A percentile compares a stretch with the other conserved stretches of the same genome.
Conservation (phyloP, 1,140 invertebrate species). For the Platyscapa corneri region DNA sequence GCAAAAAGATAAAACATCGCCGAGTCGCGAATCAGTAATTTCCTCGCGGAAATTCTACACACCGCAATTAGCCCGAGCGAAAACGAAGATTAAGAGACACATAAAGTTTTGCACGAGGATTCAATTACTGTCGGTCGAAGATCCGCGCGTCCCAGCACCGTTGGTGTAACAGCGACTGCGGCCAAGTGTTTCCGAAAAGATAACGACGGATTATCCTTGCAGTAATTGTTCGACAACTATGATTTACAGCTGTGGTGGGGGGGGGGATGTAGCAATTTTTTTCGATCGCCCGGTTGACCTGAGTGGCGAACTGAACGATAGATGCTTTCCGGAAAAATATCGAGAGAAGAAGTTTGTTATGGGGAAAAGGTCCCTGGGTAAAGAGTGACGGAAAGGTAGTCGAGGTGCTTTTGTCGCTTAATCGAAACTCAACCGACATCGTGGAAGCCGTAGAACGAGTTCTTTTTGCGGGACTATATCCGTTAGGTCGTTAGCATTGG, state of each 20-base stretch:
- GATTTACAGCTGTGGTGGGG: constrained; percentile 4
- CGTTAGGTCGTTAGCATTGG: not conserved
- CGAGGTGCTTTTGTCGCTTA: not conserved
- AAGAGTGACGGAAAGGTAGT: not conserved
- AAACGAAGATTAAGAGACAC: constrained; percentile 26
- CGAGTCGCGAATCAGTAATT: constrained; percentile 26
- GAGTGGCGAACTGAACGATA: no score
- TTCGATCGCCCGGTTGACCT: no score
- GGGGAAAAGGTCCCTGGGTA: not conserved
- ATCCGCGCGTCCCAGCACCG: not conserved
- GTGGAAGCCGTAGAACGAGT: not conserved
- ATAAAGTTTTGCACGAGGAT: constrained; percentile 40
- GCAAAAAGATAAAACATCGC: not conserved
- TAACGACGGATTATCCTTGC: constrained; percentile 41
- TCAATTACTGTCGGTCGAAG: constrained; percentile 36
- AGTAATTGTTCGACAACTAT: constrained; percentile 42
- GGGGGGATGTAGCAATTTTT: not conserved
- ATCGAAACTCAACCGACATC: not conserved
- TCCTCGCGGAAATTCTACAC: constrained; percentile 36
- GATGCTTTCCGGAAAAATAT: not conserved
- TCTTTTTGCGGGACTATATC: not conserved
- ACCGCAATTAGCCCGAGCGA: constrained; percentile 23
- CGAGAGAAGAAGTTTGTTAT: not conserved
- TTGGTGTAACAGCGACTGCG: not conserved
- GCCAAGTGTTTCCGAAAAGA: not conserved